Evolutionary conservation across 1,140 invertebrate genomes (phyloP), one percentile per base, ranked within the genome.

Genomic region (Drosophila lini): DNA sequence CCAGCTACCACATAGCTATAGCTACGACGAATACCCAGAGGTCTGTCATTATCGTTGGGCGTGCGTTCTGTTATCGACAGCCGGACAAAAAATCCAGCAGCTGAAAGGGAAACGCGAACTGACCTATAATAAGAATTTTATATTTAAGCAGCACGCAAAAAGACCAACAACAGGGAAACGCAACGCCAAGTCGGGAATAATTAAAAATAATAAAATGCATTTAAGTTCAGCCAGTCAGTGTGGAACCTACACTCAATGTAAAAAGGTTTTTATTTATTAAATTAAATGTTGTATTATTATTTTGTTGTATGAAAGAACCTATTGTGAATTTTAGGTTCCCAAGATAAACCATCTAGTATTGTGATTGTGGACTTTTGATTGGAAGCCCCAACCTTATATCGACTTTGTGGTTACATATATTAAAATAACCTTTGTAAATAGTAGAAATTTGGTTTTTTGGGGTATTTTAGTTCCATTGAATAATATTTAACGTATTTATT

Each of bases 51-150:
- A 78, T 80, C 81, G 48, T n/a, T 44, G 25, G 58, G 50, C 70
- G 47, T 69, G 52, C 64, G 69, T 63, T 75, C 22, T 32, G 38
- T 79, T 86, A 86, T 86, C 82, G 79, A 59, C 75, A 67, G 60
- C 44, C 55, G 70, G 55, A 70, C 61, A 31, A 50, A 67, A 52
- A 50, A 28, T 32, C 45, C 47, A 62, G 38, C 53, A 75, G 62
- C 73, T 84, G 79, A 86, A 86, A 86, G 82, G 80, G 70, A 86
- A 86, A 79, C 75, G 82, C 82, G 79, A 80, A 85, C 82, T 86
- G 82, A 86, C 82, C 82, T 86, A 86, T 86, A 81, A 86, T 86
- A 86, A 86, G 75, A 86, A 69, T 86, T 86, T 79, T 73, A 86
- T 62, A 76, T 76, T 86, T 71, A 58, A 86, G 67, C 82, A 73